Evolutionary conservation across 2,888 invertebrate genomes (phyloP), one percentile per base, ranked within the genome.

Genomic region (Hemithea aestivaria): DNA sequence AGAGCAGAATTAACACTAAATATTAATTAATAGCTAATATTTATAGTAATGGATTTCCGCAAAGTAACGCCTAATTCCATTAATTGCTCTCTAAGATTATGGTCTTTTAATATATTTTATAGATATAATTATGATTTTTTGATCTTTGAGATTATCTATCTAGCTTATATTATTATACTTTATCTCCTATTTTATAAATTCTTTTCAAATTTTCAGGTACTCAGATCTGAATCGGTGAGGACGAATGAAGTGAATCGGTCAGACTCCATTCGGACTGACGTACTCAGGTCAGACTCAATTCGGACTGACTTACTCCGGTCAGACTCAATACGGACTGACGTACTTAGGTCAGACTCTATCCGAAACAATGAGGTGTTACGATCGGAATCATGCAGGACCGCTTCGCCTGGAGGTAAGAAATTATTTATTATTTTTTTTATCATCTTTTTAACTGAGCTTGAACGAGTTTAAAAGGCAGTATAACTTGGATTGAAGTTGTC

Each of bases 221-320:
- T 73, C 11, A 67, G 85, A 35, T 74, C 77, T 0, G 85, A 84
- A 24, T 84, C 83, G 1, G 59, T 84, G 51, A 72, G 82, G 38
- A 70, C 35, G 20, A 35, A 39, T 29, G 45, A 49, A 16, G 48
- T 52, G 24, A 45, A 39, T 28, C 33, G 52, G 12, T 53, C 53
- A 2, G 50, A 53, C 23, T 55, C 55, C 3, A 40, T 55, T 30
- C 37, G 52, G 23, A 51, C 48, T 1, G 37, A 42, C 23, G 42
- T 40, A 8, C 27, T 34, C 10, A 35, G 41, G 10, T 41, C 40
- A 10, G 45, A 45, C 7, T 45, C 40, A 9, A 45, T 40, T 6
- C 23, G 44, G 20, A 45, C 22, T 7, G 32, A 27, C 23, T 33
- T 27, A 10, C 8, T 9, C 9, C 20, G 20, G 22, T 8, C n/a